These are phyloP conservation scores for Acrocera orbiculus DNA, from an alignment of 2,888 invertebrate species.

Conservation along the genomic window DNA sequence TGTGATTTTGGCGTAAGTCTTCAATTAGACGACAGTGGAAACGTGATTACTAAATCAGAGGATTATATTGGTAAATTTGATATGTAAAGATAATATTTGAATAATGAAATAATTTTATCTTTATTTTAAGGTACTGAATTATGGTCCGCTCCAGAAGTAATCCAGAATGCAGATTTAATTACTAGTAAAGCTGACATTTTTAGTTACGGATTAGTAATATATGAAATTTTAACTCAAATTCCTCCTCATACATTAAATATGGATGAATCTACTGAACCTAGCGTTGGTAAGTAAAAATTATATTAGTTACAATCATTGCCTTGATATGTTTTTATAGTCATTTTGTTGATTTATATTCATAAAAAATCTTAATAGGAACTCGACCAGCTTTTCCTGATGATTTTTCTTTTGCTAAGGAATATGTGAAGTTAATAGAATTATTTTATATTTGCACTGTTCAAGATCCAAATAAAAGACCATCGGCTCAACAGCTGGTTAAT, in stretches of 20 bases:
- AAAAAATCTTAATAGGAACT: too few species aligned
- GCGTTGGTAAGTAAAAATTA: too few species aligned
- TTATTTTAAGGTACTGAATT: constrained; percentile 45
- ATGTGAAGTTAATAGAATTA: too few species aligned
- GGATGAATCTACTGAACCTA: constrained; percentile 16
- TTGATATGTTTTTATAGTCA: too few species aligned
- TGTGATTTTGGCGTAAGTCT: constrained; percentile 76
- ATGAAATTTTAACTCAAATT: constrained; percentile 62
- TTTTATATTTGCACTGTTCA: too few species aligned
- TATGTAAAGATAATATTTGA: not conserved
- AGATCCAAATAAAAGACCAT: too few species aligned
- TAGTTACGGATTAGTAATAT: constrained; percentile 57
- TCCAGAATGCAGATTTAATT: constrained; percentile 39
- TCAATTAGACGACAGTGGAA: constrained; percentile 45
- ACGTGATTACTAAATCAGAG: constrained; percentile 37
- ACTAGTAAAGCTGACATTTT: constrained; percentile 62
- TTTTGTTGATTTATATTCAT: too few species aligned
- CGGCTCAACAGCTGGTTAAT: too few species aligned
- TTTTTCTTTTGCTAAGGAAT: too few species aligned
- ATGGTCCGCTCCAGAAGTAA: constrained; percentile 67
- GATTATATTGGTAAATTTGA: constrained; percentile 40
- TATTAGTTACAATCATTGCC: too few species aligned
- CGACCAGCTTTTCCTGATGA: too few species aligned
- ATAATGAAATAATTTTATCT: constrained; percentile 1
- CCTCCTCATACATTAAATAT: constrained; percentile 42